Evolutionary conservation across 2,113 vertebrate species (phyloP).

Genomic region (Haplochromis burtoni): DNA sequence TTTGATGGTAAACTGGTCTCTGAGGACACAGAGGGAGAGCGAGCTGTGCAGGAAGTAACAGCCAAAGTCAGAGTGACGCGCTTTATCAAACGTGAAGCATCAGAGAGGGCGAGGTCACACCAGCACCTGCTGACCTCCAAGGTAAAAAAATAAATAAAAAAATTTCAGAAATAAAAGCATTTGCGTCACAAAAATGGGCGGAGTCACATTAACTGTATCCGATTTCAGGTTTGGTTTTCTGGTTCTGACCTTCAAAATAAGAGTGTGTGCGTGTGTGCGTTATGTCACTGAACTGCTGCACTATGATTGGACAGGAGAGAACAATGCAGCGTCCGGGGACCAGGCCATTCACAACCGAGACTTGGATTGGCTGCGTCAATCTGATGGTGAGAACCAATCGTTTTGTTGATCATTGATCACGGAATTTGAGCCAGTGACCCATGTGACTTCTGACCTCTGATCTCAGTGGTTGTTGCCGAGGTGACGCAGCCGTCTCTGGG

Average conservation of each 20-base stretch:
- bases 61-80: not conserved
- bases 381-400: slow-evolving; percentile 9
- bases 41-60: not conserved
- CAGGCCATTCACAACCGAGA: slow-evolving; percentile 43
- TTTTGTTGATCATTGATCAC: not conserved
- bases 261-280: not conserved
- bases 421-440: not conserved
- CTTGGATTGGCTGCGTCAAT: slow-evolving; percentile 30
- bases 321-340: not conserved
- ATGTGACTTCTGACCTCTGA: not conserved
- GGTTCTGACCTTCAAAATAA: not conserved
- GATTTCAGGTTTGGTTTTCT: not conserved
- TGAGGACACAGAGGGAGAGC: not conserved
- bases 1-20: not conserved
- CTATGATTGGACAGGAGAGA: slow-evolving; percentile 49
- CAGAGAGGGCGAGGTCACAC: not conserved
- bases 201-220: not conserved
- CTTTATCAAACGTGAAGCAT: not conserved
- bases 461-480: slow-evolving; percentile 45
- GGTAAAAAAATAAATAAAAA: accelerated
- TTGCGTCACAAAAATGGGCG: not conserved
- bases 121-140: not conserved
- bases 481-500: slow-evolving; percentile 58
- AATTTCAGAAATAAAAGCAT: not conserved
- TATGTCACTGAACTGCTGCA: slow-evolving; percentile 3